Base-by-base conservation (phyloP, 2,888 invertebrate genomes). In the Drosophila fungiperda region DNA sequence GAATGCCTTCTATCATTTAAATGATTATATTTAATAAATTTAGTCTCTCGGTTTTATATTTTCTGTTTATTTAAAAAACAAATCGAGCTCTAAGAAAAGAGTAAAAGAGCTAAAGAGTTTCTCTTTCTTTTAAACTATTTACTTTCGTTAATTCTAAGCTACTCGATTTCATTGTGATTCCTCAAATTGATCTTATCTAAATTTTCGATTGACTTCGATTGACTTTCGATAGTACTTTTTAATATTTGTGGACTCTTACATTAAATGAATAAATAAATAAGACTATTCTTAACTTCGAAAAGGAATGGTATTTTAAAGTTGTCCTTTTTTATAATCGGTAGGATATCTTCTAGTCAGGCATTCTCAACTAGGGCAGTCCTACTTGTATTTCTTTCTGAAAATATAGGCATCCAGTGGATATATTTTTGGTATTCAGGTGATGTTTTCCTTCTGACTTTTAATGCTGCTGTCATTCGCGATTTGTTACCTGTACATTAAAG, bases 1-100 rank as follows among this genome's bases (percentile, higher is more conserved):
- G 94, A 77, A 76, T 93, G 94, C 95, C 94, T 94, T 94, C 95
- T 95, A 95, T 95, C 95, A 95, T 95, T 95, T 95, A 94, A 94
- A 95, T 94, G 94, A 78, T 93, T 90, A 83, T 75, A 79, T 71
- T 83, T 52, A 75, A 69, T 32, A 73, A 36, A 6, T 2, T 15
- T 35, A 1, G 11, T 12, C 35, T 35, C 11, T 29, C 29, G 0
- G 4, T 6, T 6, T 4, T 35, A 35, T 15, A 36, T 6, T 15
- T 5, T 15, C 12, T 36, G 6, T 36, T 3, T 7, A 36, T 17
- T 36, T 17, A 17, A 17, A 17, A 35, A 36, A 36, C 2, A 6
- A 15, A n/a, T n/a, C n/a, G n/a, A n/a, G n/a, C n/a, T n/a, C n/a
- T n/a, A n/a, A n/a, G n/a, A n/a, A n/a, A n/a, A n/a, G n/a, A n/a